Base-by-base conservation (phyloP, 2,113 vertebrate genomes). In the Eleginops maclovinus region DNA sequence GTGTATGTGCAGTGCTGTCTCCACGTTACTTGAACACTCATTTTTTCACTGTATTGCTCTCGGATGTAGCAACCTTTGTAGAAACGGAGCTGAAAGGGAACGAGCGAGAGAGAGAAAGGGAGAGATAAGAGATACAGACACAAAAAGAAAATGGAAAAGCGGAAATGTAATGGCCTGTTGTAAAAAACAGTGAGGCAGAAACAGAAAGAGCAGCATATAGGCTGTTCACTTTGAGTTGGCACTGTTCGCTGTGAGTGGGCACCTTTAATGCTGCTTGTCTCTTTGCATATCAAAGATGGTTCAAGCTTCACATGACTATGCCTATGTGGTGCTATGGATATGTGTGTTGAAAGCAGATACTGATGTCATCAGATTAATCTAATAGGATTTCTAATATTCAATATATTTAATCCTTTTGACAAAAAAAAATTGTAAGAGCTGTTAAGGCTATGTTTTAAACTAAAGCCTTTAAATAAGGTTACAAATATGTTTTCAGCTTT, bases 1-100 rank as follows among this genome's bases (percentile, higher is more conserved):
- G 46, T 63, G 74, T 59, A 62, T 86, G 40, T 75, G 56, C 47
- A 54, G 63, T 9, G 1, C 58, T 15, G 22, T 84, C 75, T 64
- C 51, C 24, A 3, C 13, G 31, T 65, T 79, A 43, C 75, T 80
- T 64, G 53, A 67, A 13, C 43, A 21, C 50, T 77, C 19, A 71
- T 71, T 79, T 81, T 85, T 66, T 83, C 22, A 62, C 65, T 71
- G 49, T 61, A 80, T 81, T 76, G 21, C 64, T 86, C 69, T 78
- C 73, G 72, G 50, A 83, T 86, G 61, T 72, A 64, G 59, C 59
- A 70, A 75, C 69, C 70, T 88, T 78, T 88, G 67, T 75, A 77
- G 74, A 55, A 58, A 49, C 72, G 75, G 41, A 49, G 69, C 28
- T 40, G n/a, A 63, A 56, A 40, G 41, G 59, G 61, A 53, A 55